These are phyloP conservation scores for Glossophaga mutica DNA, from an alignment of 2,797 vertebrate species.

Conservation along the genomic window DNA sequence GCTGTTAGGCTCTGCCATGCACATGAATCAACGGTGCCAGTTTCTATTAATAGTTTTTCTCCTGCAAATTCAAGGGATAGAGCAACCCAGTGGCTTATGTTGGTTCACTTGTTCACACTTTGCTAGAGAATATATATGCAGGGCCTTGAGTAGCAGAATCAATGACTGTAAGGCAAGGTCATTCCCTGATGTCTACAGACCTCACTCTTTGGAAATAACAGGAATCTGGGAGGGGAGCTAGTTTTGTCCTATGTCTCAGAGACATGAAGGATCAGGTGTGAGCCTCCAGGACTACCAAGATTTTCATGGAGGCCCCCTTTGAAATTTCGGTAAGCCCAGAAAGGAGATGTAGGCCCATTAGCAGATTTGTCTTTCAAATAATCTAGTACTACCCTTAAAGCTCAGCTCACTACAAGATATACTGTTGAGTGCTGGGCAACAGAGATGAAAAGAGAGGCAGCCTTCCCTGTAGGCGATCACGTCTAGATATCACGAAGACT, in stretches of 20 bases:
- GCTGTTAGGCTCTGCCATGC: not conserved
- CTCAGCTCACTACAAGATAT: not conserved
- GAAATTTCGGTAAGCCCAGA: not conserved
- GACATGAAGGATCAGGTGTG: not conserved
- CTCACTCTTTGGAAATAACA: not conserved
- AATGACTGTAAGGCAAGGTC: not conserved
- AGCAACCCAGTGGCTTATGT: not conserved
- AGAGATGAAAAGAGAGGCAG: not conserved
- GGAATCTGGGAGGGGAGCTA: not conserved
- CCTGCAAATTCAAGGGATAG: not conserved
- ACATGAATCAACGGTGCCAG: not conserved
- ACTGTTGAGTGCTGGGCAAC: not conserved
- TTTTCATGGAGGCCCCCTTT: not conserved
- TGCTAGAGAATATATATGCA: not conserved
- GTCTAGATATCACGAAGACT: not conserved
- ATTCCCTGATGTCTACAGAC: not conserved
- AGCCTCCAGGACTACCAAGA: not conserved
- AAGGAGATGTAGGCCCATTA: not conserved
- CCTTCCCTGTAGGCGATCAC: not conserved
- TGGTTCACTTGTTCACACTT: not conserved
- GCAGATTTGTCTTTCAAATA: not conserved
- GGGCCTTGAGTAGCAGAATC: not conserved
- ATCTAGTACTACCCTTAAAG: not conserved
- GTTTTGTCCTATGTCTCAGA: not conserved
- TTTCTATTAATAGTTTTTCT: not conserved